phyloP scores from a whole-genome alignment of 2,113 vertebrate genomes.

The Dinomys branickii region DNA sequence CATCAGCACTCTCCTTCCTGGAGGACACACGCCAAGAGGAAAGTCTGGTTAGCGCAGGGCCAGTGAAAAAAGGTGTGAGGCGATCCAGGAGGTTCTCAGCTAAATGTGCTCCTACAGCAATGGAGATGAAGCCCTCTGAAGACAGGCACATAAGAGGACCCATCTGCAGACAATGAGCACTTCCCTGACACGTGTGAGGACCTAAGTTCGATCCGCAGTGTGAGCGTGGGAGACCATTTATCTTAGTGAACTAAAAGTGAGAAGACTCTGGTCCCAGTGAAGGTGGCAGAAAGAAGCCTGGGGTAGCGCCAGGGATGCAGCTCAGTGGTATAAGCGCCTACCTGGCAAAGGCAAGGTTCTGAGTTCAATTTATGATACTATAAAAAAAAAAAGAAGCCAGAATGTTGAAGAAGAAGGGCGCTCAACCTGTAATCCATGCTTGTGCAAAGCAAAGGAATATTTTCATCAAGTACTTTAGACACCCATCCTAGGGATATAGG shows the following conservation, averaged over 20 bases:
- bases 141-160: background rate
- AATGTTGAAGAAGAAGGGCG: conserved; percentile 86
- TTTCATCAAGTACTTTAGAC: conserved; percentile 97
- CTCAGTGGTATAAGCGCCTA: too few species aligned
- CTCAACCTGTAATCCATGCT: conserved; percentile 87
- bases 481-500: too few species aligned
- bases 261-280: too few species aligned
- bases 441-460: conserved; percentile 97
- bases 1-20: too few species aligned
- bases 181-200: background rate
- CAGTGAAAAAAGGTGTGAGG: background rate
- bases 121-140: background rate
- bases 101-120: background rate
- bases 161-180: background rate
- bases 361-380: too few species aligned
- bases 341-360: too few species aligned
- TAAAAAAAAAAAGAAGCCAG: conserved; percentile 89
- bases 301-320: too few species aligned
- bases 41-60: background rate
- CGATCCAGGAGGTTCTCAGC: background rate
- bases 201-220: background rate
- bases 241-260: too few species aligned
- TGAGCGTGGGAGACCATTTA: background rate
- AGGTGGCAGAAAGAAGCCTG: too few species aligned
- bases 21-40: too few species aligned